Evolutionary conservation across 2,888 invertebrate genomes (phyloP).

Genomic region (Malthinus seriepunctatus): DNA sequence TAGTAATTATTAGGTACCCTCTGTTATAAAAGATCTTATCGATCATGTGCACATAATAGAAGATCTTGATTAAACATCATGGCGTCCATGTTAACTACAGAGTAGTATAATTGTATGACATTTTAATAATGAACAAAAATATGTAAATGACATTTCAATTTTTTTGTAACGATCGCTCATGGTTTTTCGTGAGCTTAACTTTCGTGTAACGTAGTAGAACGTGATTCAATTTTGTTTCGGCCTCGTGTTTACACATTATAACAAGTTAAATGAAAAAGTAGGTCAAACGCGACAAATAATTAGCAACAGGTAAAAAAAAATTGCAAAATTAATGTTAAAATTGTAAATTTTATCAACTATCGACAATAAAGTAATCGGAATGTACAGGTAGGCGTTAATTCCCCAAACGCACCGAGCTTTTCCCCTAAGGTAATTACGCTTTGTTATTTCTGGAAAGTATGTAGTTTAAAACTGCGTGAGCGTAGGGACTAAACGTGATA

Average conservation of each 20-base stretch:
- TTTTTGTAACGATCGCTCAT: background rate
- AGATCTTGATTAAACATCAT: slow-evolving; percentile 20
- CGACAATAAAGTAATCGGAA: slow-evolving; percentile 23
- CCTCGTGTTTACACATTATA: background rate
- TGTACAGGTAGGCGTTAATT: slow-evolving; percentile 25
- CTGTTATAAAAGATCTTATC: slow-evolving; percentile 17
- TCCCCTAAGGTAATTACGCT: slow-evolving; percentile 31
- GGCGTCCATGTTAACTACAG: slow-evolving; percentile 1
- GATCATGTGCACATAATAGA: slow-evolving; percentile 13
- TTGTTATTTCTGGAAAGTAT: slow-evolving; percentile 30
- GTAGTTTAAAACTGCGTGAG: slow-evolving; percentile 32
- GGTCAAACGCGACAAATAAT: background rate
- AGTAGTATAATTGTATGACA: background rate
- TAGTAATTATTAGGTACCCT: slow-evolving; percentile 14
- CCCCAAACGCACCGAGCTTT: slow-evolving; percentile 24
- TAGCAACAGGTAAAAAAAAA: slow-evolving; percentile 1
- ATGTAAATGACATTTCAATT: background rate
- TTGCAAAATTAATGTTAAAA: background rate
- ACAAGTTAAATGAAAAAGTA: background rate
- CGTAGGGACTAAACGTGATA: slow-evolving; percentile 29
- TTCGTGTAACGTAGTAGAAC: slow-evolving; percentile 12
- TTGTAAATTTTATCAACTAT: slow-evolving; percentile 8
- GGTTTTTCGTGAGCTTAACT: slow-evolving; percentile 4
- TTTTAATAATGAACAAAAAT: background rate
- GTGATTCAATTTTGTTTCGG: slow-evolving; percentile 13